Base-by-base conservation (phyloP, 2,888 invertebrate species). In the Nesidiocoris tenuis region DNA sequence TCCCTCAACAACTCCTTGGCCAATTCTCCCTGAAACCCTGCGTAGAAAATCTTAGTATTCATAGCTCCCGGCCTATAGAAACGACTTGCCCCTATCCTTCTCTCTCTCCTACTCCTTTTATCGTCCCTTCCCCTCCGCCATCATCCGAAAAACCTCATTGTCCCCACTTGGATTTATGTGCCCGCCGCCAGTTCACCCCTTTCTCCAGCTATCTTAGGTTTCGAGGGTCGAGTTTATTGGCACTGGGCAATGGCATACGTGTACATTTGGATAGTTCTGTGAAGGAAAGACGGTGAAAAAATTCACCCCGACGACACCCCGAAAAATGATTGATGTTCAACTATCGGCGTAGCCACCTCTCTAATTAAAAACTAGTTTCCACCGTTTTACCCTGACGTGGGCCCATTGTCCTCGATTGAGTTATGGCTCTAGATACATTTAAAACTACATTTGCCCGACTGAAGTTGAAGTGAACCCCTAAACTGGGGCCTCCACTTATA, bases 281-380 rank as follows among this genome's bases (percentile, higher is more conserved):
- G 39, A 39, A 39, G 3, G 39, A n/a, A n/a, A n/a, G n/a, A 55
- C 55, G 9, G 55, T 9, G 59, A 65, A 39, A 65, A 65, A 39
- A 22, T 12, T 2, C 16, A 18, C 9, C 24, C 65, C 12, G 39
- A 39, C 55, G 55, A 55, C 74, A 22, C 25, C 74, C 59, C 22
- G 9, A 25, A 39, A 39, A 61, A 76, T 76, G 76, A 76, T 76
- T 71, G 76, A 76, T 76, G 76, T 54, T 63, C 76, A 59, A 76
- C 76, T 76, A 76, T 76, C 61, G 61, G 61, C 61, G 68, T 19
- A 24, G 19, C 66, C 56, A 61, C 72, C 72, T 72, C 71, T 61
- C 76, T 76, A 76, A 76, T 76, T 76, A 76, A 76, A 76, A 76
- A 76, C 76, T 76, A 76, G 76, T 76, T 76, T 76, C 61, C 71